A percentile compares a stretch with the other conserved stretches of the same genome.
Conservation (phyloP, 2,888 invertebrate genomes). For the Sinodicranocentrus sp. region DNA sequence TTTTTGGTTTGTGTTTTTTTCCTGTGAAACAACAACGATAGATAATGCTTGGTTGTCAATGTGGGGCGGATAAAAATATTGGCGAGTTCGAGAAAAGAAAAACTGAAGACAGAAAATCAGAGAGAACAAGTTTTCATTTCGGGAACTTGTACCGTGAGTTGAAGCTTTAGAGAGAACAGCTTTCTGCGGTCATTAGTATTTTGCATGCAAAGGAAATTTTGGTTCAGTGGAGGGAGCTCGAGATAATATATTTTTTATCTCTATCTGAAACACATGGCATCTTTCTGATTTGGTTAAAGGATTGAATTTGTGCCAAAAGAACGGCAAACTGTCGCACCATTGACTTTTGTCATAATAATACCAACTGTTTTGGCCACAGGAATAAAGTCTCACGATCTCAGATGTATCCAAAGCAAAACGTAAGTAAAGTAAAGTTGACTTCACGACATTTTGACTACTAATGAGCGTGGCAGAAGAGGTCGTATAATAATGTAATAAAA, state of each 20-base stretch:
- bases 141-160: not conserved
- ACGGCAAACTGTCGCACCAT: slow-evolving; percentile 62
- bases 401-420: no score
- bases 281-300: slow-evolving; percentile 14
- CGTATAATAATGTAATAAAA: slow-evolving; percentile 11
- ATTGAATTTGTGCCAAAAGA: slow-evolving; percentile 56
- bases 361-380: slow-evolving; percentile 12
- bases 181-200: slow-evolving; percentile 13
- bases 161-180: slow-evolving; percentile 11
- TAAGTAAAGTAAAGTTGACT: no score
- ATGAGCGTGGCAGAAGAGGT: slow-evolving; percentile 48
- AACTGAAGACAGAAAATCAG: not conserved
- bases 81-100: not conserved
- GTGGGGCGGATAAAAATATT: no score
- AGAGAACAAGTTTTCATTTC: not conserved
- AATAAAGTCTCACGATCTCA: no score
- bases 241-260: slow-evolving; percentile 30
- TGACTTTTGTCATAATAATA: slow-evolving; percentile 59
- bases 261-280: slow-evolving; percentile 54
- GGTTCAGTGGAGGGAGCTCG: not conserved
- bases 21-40: no score
- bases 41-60: no score
- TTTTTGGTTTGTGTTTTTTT: no score
- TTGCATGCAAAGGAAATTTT: slow-evolving; percentile 26
- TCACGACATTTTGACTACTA: slow-evolving; percentile 17